Evolutionary conservation across 1,140 invertebrate genomes (phyloP), one percentile per base, ranked within the genome.

Genomic region (Heliothis virescens): DNA sequence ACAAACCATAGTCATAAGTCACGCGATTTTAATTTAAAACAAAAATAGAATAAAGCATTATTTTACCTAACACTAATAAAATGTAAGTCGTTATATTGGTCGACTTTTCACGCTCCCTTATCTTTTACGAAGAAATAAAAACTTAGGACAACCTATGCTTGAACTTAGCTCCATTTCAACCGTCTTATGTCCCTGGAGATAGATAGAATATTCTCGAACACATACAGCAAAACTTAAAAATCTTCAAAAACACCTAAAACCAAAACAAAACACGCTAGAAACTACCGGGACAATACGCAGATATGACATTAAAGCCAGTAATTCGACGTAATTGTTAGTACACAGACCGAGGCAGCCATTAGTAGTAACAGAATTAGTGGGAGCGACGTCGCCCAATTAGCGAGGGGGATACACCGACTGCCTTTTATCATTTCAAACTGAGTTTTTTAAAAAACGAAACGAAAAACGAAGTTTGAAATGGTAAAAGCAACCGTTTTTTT

Each of bases 301-400:
- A 63, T 62, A 76, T 76, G 73, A 63, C 73, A 76, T 52, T 50
- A 76, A 76, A 34, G 73, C 4, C 59, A 52, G 48, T 76, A 76
- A 76, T 76, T 69, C 72, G 60, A 62, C 62, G 53, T 75, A 81
- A 81, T 84, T 84, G 81, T 83, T 82, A 67, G 85, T 82, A 81
- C 82, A 82, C 80, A 84, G 85, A 79, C 83, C 69, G 67, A 82
- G 83, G 83, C 85, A 83, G 81, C 82, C 82, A 89, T 88, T 89
- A 86, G 50, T 53, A 34, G 62, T 86, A 89, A 89, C 62, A 85
- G 84, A 88, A 87, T 89, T 89, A 89, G 78, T 79, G 67, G 77
- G 59, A 73, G 73, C 60, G 72, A 67, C 67, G 77, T 26, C 74
- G 55, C n/a, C 62, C 73, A 69, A 52, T 76, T 76, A 76, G 59